Base-by-base conservation (phyloP, 2,797 vertebrate genomes). In the Allobates femoralis region DNA sequence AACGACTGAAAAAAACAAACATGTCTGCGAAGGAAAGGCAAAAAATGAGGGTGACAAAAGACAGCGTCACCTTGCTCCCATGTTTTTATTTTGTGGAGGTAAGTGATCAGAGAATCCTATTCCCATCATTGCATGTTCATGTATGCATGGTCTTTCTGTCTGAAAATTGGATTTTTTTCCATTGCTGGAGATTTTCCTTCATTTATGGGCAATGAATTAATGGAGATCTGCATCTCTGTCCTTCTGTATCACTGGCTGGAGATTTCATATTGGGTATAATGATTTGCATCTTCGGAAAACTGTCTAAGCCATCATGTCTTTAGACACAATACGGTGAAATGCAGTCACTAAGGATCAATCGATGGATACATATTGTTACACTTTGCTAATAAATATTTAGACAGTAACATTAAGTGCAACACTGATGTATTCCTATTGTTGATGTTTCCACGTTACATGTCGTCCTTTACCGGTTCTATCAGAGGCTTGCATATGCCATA, bases 61-160 rank as follows among this genome's bases (percentile, higher is more conserved):
- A 99, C 92, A 99, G 98, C 89, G 95, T 99, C 90, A 98, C 97
- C 73, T 92, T 99, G 90, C 93, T 99, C 91, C 98, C 98, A 84
- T 99, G 98, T 91, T 99, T 99, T 91, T 99, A 99, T 92, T 99
- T 99, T 87, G 97, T 98, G 23, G 98, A 99, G 98, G 98, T 99
- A 92, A 94, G 97, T 92, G 84, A 58, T 2, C 12, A 32, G 53
- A n/a, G 26, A 28, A 32, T 23, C 18, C n/a, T 81, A 79, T 46
- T 60, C 1, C 51, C 58, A 0, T 58, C 8, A 55, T 26, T 37
- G 64, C 50, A 26, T 53, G 80, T 37, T 16, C 30, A 41, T 53
- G 34, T 67, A 7, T 67, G 46, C 46, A 32, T 81, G 79, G 50
- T 28, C 46, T 46, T 58, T 23, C 34, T 41, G 5, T 18, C 28